Conservation (phyloP, 1,140 invertebrate species). For the Holcopasites calliopsidis region DNA sequence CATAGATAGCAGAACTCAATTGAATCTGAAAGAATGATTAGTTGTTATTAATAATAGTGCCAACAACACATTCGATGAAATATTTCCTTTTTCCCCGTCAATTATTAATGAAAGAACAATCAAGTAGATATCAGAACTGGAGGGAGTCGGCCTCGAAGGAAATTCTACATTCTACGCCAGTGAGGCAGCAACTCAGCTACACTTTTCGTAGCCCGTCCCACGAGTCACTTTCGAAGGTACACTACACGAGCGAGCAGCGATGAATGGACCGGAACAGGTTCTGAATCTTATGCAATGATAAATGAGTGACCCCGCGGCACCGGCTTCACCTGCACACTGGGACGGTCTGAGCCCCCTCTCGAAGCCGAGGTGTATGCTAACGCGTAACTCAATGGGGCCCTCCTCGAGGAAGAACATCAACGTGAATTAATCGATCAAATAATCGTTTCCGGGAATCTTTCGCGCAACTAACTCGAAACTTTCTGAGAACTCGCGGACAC, state of each 20-base stretch:
- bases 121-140: no score
- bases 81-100: no score
- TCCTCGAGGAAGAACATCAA: conserved; percentile 24
- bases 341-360: conserved; percentile 13
- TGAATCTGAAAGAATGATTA: no score
- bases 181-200: conserved; percentile 28
- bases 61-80: no score
- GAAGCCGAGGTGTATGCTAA: not conserved
- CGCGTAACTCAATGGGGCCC: conserved; percentile 45
- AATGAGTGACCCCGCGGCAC: conserved; percentile 67
- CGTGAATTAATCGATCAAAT: conserved; percentile 47
- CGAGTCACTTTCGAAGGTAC: conserved; percentile 62
- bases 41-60: no score
- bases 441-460: conserved; percentile 39
- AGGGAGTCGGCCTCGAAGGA: no score
- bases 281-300: conserved; percentile 78
- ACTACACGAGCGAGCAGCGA: conserved; percentile 57
- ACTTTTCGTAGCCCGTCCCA: conserved; percentile 47
- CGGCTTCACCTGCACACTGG: conserved; percentile 61
- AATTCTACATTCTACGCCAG: conserved; percentile 46
- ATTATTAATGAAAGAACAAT: no score
- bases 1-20: no score
- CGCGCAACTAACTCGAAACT: not conserved
- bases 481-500: conserved; percentile 15
- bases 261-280: conserved; percentile 78